phyloP scores from a whole-genome alignment of 2,888 invertebrate species.

The Oxyteleia sp. region DNA sequence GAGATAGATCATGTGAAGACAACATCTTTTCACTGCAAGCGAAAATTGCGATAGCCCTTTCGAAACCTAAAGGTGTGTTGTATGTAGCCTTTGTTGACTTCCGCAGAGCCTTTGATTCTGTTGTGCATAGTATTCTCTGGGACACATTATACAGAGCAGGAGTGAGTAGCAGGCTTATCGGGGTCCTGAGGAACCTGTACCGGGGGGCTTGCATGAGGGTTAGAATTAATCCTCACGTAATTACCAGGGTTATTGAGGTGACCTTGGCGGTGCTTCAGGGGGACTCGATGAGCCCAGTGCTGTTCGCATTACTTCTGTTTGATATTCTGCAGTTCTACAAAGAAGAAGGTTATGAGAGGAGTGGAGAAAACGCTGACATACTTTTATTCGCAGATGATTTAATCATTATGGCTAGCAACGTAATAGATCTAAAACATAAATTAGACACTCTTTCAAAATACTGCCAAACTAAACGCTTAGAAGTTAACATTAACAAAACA shows the following conservation, averaged over 20 bases:
- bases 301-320: constrained; percentile 5
- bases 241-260: constrained; percentile 1
- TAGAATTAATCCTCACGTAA: constrained; percentile 29
- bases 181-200: constrained; percentile 46
- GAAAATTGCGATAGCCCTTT: constrained; percentile 46
- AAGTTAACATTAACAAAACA: constrained; percentile 10
- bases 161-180: constrained; percentile 60
- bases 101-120: constrained; percentile 68
- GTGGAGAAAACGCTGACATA: background rate
- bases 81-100: constrained; percentile 75
- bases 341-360: background rate
- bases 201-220: constrained; percentile 33
- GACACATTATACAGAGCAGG: background rate
- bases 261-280: constrained; percentile 34
- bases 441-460: constrained; percentile 3
- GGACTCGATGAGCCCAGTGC: background rate
- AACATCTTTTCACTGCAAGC: constrained; percentile 73
- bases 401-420: background rate
- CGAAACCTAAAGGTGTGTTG: constrained; percentile 50
- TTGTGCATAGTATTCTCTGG: constrained; percentile 3
- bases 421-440: constrained; percentile 27
- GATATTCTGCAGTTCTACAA: background rate
- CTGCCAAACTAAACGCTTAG: background rate
- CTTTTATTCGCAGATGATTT: constrained; percentile 31
- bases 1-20: constrained; percentile 68